Base-by-base conservation (phyloP, 1,140 invertebrate genomes). In the Diachasmimorpha longicaudata region DNA sequence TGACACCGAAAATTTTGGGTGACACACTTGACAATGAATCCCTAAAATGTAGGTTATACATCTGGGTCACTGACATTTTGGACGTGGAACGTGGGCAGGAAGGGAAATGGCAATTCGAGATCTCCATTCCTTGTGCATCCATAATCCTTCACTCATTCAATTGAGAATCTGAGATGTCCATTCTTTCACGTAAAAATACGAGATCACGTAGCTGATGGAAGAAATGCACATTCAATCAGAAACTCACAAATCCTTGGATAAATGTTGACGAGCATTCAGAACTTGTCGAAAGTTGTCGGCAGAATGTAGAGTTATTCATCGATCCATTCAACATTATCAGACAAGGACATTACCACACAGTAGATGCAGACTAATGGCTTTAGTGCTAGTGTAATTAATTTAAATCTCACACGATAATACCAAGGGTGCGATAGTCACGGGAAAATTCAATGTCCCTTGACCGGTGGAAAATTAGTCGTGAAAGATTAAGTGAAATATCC, bases 311-410 rank as follows among this genome's bases (percentile, higher is more conserved):
- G 23, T 4, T 25, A 3, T 23, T 14, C 14, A 63, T 63, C 58
- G 58, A 63, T 63, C 58, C 58, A 10, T 37, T 44, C 25, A 6
- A 63, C 44, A 21, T 39, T 68, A 9, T 75, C 36, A 44, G 37
- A 39, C 19, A 39, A 63, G n/a, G 39, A n/a, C 9, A 14, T 25
- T 14, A 63, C 31, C 48, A 23, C n/a, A 21, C 10, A 19, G 36
- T 69, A 37, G 74, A 70, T 63, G 52, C n/a, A 25, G 58, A 63
- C 1, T 63, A 63, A 63, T 31, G 58, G 58, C 58, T 63, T 63
- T 63, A 63, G 58, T 63, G 58, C 58, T 14, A 63, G 21, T 25
- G 58, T 63, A 63, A 63, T 63, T 63, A 63, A 63, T 63, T 63
- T 63, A 63, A 63, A 63, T 31, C 58, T 63, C 16, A 58, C 16